phyloP scores from a whole-genome alignment of 1,140 invertebrate genomes.

The Olivierus martensii region DNA sequence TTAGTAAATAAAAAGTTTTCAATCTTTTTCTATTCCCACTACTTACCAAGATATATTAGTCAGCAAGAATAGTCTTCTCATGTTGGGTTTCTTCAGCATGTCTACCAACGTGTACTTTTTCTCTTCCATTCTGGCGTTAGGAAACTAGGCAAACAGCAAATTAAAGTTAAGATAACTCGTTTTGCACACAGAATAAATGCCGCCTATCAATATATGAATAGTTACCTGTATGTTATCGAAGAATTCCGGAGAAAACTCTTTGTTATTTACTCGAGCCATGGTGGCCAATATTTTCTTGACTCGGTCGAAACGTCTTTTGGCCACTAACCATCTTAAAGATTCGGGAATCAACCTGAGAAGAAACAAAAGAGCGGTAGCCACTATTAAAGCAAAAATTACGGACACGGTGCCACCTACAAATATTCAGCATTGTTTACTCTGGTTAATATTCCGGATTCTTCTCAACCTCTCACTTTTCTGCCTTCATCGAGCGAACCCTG shows the following conservation, averaged over 20 bases:
- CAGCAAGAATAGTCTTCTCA: conserved; percentile 1
- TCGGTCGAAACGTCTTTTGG: conserved; percentile 60
- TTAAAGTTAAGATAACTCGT: no score
- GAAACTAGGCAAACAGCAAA: no score
- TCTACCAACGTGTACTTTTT: conserved; percentile 22
- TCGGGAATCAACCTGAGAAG: conserved; percentile 24
- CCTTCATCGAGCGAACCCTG: neutral
- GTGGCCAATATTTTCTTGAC: conserved; percentile 58
- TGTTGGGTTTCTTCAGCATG: neutral
- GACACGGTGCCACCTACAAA: no score
- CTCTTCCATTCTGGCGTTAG: conserved; percentile 42
- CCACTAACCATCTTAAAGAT: conserved; percentile 52
- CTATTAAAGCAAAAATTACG: no score
- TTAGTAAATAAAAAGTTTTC: no score
- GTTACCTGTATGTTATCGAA: no score
- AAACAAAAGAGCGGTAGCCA: conserved; percentile 26
- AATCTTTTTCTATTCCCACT: no score
- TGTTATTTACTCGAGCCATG: conserved; percentile 63
- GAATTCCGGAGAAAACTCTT: conserved; percentile 10
- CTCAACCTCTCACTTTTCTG: no score
- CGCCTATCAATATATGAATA: no score
- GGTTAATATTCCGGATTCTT: no score
- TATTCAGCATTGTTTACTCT: no score
- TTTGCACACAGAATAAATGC: no score
- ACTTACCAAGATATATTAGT: neutral